phyloP scores from a whole-genome alignment of 2,888 invertebrate species.

The Orchestes rusci region DNA sequence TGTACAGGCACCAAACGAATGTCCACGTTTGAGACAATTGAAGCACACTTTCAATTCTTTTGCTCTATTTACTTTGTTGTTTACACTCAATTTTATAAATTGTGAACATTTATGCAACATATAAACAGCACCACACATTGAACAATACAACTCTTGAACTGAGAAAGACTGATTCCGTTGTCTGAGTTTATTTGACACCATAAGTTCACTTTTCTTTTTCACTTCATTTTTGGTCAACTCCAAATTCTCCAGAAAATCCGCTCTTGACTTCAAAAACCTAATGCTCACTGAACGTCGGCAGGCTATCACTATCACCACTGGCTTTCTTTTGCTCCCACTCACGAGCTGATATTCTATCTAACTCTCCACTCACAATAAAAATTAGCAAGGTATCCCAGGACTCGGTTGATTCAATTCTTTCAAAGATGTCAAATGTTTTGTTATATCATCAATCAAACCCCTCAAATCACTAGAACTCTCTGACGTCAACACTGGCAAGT shows the following conservation, averaged over 20 bases:
- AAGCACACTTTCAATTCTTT: too few species aligned
- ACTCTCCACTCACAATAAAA: not conserved
- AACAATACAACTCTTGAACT: too few species aligned
- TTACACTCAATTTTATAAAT: too few species aligned
- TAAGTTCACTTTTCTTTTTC: not conserved
- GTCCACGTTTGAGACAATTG: too few species aligned
- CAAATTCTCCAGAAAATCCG: slow-evolving; percentile 5
- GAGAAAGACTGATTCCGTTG: too few species aligned
- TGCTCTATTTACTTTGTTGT: too few species aligned
- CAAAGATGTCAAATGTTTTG: not conserved
- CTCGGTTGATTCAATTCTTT: not conserved
- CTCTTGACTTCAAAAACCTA: slow-evolving; percentile 2
- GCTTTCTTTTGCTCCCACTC: slow-evolving; percentile 2
- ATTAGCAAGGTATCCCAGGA: slow-evolving; percentile 1
- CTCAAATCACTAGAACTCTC: too few species aligned
- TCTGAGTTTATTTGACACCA: too few species aligned
- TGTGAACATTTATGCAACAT: too few species aligned
- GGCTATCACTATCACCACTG: not conserved
- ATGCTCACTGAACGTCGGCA: not conserved
- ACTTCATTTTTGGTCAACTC: slow-evolving; percentile 1
- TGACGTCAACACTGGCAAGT: slow-evolving; percentile 8
- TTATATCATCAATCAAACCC: slow-evolving; percentile 12
- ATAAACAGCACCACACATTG: too few species aligned
- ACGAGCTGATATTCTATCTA: slow-evolving; percentile 1
- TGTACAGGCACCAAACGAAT: too few species aligned